phyloP scores from a whole-genome alignment of 2,888 invertebrate species.

The Melieria crassipennis region DNA sequence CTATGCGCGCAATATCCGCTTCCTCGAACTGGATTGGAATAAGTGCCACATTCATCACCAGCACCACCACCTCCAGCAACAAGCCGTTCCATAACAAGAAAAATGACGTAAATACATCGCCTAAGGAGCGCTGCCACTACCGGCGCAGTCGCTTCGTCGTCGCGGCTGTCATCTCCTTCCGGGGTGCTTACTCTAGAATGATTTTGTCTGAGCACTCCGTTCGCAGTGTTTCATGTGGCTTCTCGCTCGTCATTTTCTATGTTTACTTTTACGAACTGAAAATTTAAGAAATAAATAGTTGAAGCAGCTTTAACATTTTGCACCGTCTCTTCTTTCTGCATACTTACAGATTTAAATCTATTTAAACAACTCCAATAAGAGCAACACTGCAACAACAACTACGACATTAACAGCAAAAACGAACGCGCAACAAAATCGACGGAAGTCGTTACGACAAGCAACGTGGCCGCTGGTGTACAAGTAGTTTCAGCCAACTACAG shows the following conservation, averaged over 20 bases:
- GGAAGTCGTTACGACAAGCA: too few relatives aligned
- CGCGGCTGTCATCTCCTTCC: neutral
- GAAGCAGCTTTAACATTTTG: conserved; percentile 14
- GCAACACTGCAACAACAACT: conserved; percentile 26
- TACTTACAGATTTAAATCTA: conserved; percentile 37
- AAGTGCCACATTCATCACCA: too few relatives aligned
- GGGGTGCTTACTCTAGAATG: neutral
- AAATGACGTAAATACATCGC: too few relatives aligned
- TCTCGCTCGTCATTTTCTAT: neutral
- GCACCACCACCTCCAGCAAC: too few relatives aligned
- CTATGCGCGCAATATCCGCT: too few relatives aligned
- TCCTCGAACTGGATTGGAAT: too few relatives aligned
- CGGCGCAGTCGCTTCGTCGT: neutral
- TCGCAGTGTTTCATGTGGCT: neutral
- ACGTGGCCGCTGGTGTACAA: too few relatives aligned
- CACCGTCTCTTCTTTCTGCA: conserved; percentile 15
- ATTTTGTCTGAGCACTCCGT: neutral
- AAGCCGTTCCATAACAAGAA: too few relatives aligned
- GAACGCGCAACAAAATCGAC: too few relatives aligned
- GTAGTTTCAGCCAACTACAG: too few relatives aligned
- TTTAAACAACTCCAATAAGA: conserved; percentile 18
- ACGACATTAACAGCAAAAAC: neutral
- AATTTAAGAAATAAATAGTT: neutral
- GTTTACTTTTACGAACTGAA: neutral
- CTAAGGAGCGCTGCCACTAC: neutral